Percentiles rank a stretch among this genome's conserved stretches.
Conservation (phyloP, 2,113 vertebrate genomes). For the Epinephelus fuscoguttatus region DNA sequence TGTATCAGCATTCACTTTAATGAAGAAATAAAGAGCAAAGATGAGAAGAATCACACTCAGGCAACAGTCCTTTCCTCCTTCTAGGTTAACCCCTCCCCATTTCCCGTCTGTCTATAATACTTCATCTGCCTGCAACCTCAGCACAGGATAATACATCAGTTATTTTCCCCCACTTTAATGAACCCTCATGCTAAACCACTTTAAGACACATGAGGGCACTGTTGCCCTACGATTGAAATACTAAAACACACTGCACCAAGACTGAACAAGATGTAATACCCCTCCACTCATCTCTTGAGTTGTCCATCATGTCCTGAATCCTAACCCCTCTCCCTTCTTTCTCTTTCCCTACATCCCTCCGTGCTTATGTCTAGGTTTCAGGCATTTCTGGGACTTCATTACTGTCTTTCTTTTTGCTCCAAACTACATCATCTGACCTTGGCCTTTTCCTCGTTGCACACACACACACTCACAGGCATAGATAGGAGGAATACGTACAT, state of each 20-base stretch:
- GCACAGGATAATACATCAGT: background rate
- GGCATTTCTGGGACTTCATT: conserved; percentile 15
- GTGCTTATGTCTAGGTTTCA: conserved; percentile 2
- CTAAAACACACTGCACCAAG: conserved; percentile 31
- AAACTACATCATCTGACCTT: background rate
- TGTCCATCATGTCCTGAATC: conserved; percentile 53
- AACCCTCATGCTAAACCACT: background rate
- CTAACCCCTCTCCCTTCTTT: background rate
- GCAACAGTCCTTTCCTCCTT: background rate
- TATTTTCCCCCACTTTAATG: background rate
- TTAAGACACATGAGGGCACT: conserved; percentile 61
- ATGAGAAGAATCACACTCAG: background rate
- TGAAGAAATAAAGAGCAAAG: too few relatives aligned
- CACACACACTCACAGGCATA: background rate
- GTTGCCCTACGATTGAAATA: conserved; percentile 23
- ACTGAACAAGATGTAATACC: conserved; percentile 49
- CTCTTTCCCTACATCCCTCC: background rate
- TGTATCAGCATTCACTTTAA: too few relatives aligned
- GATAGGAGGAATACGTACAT: background rate
- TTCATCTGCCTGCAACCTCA: background rate
- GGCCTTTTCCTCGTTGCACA: background rate
- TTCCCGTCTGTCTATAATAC: background rate
- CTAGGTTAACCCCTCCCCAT: background rate
- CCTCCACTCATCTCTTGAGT: conserved; percentile 1
- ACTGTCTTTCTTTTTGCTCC: background rate